Percentiles rank a stretch among this genome's conserved stretches.
phyloP scores from a whole-genome alignment of 2,888 invertebrate genomes.

The Limulus polyphemus region DNA sequence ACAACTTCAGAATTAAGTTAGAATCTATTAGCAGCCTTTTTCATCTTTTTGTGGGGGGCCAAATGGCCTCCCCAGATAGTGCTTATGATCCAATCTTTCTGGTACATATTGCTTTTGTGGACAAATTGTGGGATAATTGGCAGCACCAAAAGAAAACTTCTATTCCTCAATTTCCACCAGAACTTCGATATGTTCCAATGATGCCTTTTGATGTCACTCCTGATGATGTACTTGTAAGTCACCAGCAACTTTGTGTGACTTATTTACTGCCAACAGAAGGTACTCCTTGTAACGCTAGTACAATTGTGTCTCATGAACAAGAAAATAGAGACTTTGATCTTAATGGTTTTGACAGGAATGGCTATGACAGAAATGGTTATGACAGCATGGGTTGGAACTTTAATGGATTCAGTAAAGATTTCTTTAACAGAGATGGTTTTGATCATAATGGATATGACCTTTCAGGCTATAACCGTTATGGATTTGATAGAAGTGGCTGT shows the following conservation, averaged over 20 bases:
- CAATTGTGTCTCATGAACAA: slow-evolving; percentile 27
- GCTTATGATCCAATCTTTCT: slow-evolving; percentile 35
- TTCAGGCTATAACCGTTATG: slow-evolving; percentile 33
- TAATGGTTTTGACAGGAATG: slow-evolving; percentile 31
- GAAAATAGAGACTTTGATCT: slow-evolving; percentile 29
- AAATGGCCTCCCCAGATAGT: slow-evolving; percentile 32
- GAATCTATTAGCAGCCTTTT: slow-evolving; percentile 30
- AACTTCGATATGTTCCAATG: slow-evolving; percentile 31
- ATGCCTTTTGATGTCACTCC: slow-evolving; percentile 32
- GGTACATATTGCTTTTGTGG: slow-evolving; percentile 34
- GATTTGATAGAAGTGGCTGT: slow-evolving; percentile 32
- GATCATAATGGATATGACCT: slow-evolving; percentile 32
- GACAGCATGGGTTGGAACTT: slow-evolving; percentile 32
- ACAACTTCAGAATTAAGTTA: slow-evolving; percentile 30
- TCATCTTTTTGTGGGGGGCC: slow-evolving; percentile 34
- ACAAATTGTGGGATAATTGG: slow-evolving; percentile 35
- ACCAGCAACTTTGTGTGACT: slow-evolving; percentile 32
- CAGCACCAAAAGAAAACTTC: slow-evolving; percentile 29
- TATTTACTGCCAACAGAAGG: slow-evolving; percentile 30
- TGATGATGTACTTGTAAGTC: slow-evolving; percentile 33
- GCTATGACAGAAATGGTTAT: slow-evolving; percentile 31
- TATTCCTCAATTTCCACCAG: slow-evolving; percentile 29
- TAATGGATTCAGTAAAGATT: slow-evolving; percentile 31
- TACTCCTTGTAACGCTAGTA: slow-evolving; percentile 15
- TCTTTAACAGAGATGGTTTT: slow-evolving; percentile 34